Evolutionary conservation across 92 coral and sea anemone species (phyloP), one percentile per base, ranked within the genome.

Genomic region (Nematostella vectensis): DNA sequence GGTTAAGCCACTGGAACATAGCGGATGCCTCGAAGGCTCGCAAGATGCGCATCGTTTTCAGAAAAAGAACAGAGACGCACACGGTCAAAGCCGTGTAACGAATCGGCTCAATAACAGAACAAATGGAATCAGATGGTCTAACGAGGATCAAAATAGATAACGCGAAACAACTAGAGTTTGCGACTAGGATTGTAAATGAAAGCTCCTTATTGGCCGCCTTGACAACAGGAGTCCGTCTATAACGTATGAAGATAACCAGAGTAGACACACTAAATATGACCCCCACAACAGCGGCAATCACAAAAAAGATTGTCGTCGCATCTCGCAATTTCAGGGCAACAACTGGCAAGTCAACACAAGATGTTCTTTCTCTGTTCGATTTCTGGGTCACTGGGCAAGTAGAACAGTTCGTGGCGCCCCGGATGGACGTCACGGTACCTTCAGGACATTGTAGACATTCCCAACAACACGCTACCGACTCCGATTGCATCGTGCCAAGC

Each of bases 381-480:
- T 44, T 72, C 43, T 83, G 85, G 23, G 53, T 69, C 20, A 10
- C 20, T 10, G 76, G 15, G 43, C 91, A 83, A 3, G 58, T 54
- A 0, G 68, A 51, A 28, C 91, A 83, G 59, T 74, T 83, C 3
- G 54, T 10, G 17, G 76, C 43, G 13, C 85, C 91, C 17, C 47
- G 43, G 3, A 29, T 49, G 3, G 31, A 19, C 27, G 63, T 66
- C 1, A 83, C 47, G 12, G 80, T 62, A 0, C 84, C 85, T 25
- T 61, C 65, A 4, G 81, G 77, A 58, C 91, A 83, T 21, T 72
- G 64, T 27, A 72, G 24, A 38, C 91, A 83, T 33, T 83, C 81
- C 91, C 91, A 83, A 40, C 91, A 83, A 25, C 91, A 83, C 22
- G 70, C 61, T 19, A 78, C 68, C 3, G 78, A 59, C 1, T 65